Evolutionary conservation across 2,797 vertebrate genomes (phyloP), one percentile per base, ranked within the genome.

Genomic region (Lepilemur septentrionalis): DNA sequence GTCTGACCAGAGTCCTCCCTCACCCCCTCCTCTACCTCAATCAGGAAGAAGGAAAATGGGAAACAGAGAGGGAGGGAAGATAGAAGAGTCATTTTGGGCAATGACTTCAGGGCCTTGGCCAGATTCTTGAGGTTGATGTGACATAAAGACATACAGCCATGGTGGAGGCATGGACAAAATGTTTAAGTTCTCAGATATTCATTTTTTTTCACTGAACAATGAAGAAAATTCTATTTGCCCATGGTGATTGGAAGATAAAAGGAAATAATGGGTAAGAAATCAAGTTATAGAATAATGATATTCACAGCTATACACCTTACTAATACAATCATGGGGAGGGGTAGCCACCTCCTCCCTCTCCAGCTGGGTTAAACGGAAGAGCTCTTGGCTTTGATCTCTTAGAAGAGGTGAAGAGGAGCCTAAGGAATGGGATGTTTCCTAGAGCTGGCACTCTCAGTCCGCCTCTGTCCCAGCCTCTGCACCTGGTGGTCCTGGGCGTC

Each of bases 191-290:
- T 94, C 38, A 28, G 55, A 89, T 38, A 76, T 92, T 81, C 20
- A 32, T 43, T 84, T 70, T 84, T 69, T 79, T 70, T 73, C n/a
- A 70, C 48, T 13, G 43, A 91, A 89, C 50, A 96, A 95, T 59
- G 76, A 90, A 38, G 79, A 95, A 86, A 93, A 92, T 80, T 96
- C 67, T 94, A 89, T 73, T 79, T 59, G 67, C n/a, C 70, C 79
- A 84, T 1, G 84, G 59, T 70, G 61, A 91, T 65, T 91, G 63
- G 57, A 78, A 91, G 79, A 65, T 91, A 94, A 97, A 72, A 91
- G 52, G 35, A 96, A 63, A 94, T 91, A 91, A 95, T 79, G 23
- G 32, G 59, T 6, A 85, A 94, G 78, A 95, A 96, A 96, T 83
- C 81, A 95, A 95, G 91, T 89, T 87, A 79, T 17, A 70, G 91